phyloP scores from a whole-genome alignment of 2,888 invertebrate species.

The Cenopis cana region DNA sequence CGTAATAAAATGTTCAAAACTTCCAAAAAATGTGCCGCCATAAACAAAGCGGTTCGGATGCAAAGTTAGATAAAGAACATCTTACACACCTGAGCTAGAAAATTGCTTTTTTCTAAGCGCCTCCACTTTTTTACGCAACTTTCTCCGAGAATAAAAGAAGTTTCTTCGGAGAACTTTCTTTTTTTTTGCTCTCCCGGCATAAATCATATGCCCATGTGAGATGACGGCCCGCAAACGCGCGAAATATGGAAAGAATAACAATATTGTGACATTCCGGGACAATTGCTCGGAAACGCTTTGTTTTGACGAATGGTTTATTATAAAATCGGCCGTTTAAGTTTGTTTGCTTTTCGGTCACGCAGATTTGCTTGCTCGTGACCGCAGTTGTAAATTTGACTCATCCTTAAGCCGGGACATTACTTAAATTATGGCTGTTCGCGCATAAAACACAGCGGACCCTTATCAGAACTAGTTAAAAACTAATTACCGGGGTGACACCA shows the following conservation, averaged over 20 bases:
- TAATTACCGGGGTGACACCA: slow-evolving; percentile 85
- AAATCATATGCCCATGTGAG: slow-evolving; percentile 75
- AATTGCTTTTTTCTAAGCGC: slow-evolving; percentile 85
- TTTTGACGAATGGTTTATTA: slow-evolving; percentile 61
- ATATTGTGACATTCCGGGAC: slow-evolving; percentile 77
- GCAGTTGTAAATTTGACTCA: slow-evolving; percentile 56
- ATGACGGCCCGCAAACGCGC: slow-evolving; percentile 71
- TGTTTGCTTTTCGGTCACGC: slow-evolving; percentile 47
- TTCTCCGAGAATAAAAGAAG: slow-evolving; percentile 83
- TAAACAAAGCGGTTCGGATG: slow-evolving; percentile 84
- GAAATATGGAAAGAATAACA: slow-evolving; percentile 76
- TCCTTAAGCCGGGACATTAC: slow-evolving; percentile 61
- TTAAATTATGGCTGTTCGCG: slow-evolving; percentile 73
- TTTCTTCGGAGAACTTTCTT: slow-evolving; percentile 80
- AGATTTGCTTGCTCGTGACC: slow-evolving; percentile 43
- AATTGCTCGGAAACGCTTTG: slow-evolving; percentile 62
- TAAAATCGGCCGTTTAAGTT: slow-evolving; percentile 51
- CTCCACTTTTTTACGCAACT: slow-evolving; percentile 83
- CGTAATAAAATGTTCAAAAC: slow-evolving; percentile 83
- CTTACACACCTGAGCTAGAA: slow-evolving; percentile 85
- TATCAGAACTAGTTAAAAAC: slow-evolving; percentile 86
- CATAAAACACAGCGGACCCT: slow-evolving; percentile 80
- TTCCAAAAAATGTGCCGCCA: slow-evolving; percentile 81
- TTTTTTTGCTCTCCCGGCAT: slow-evolving; percentile 65
- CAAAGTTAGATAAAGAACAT: slow-evolving; percentile 86